phyloP scores from a whole-genome alignment of 2,888 invertebrate species.

The Parnassius glacialis region DNA sequence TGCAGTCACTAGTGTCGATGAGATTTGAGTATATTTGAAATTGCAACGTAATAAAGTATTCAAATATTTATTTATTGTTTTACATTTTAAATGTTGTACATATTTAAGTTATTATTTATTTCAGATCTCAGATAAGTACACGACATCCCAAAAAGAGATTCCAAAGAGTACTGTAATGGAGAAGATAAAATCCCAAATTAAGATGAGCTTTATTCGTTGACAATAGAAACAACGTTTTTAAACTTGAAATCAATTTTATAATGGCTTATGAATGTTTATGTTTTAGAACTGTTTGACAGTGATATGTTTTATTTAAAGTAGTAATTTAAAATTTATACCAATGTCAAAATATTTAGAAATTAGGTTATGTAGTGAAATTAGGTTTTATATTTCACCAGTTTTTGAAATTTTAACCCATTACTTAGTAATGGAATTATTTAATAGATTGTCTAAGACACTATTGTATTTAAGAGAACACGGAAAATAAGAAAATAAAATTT shows the following conservation, averaged over 20 bases:
- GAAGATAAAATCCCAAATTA: conserved; percentile 27
- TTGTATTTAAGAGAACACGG: conserved; percentile 7
- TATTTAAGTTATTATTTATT: conserved; percentile 33
- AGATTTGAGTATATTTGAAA: neutral
- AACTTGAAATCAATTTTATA: conserved; percentile 5
- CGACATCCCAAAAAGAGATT: conserved; percentile 42
- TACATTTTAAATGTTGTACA: conserved; percentile 6
- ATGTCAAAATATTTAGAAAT: conserved; percentile 4
- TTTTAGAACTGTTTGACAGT: conserved; percentile 20
- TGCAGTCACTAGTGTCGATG: conserved; percentile 14
- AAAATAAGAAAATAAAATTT: neutral
- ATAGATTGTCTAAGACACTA: conserved; percentile 11
- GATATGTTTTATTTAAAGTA: neutral
- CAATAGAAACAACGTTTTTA: conserved; percentile 55
- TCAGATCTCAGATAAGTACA: conserved; percentile 53
- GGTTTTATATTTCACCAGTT: conserved; percentile 6
- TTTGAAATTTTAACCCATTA: conserved; percentile 7
- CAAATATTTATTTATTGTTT: conserved; percentile 2
- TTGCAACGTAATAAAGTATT: neutral
- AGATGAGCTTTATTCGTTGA: conserved; percentile 65
- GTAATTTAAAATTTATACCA: conserved; percentile 12
- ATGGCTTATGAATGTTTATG: neutral
- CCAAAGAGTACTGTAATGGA: conserved; percentile 48
- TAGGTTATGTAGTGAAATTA: conserved; percentile 6
- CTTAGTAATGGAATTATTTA: conserved; percentile 16